Evolutionary conservation across 1,140 invertebrate genomes (phyloP).

Genomic region (Potamilus streckersoni): DNA sequence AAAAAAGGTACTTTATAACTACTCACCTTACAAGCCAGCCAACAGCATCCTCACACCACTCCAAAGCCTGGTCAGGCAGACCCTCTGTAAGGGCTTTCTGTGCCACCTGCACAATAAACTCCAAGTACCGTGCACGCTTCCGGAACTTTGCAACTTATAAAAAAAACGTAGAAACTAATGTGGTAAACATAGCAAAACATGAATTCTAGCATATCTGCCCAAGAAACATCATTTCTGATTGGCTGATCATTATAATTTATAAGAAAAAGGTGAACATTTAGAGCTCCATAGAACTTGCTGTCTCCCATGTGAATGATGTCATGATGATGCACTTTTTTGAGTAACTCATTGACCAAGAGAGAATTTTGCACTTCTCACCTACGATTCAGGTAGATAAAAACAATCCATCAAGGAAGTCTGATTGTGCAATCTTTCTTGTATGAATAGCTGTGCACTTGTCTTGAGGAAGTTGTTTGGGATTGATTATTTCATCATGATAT

Average conservation of each 20-base stretch:
- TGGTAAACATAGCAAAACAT: neutral
- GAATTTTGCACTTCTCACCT: too few relatives aligned
- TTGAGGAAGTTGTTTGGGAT: too few relatives aligned
- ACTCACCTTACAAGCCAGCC: conserved; percentile 60
- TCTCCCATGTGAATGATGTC: too few relatives aligned
- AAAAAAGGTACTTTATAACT: neutral
- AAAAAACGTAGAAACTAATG: conserved; percentile 2
- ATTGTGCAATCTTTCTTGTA: too few relatives aligned
- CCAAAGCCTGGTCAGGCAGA: conserved; percentile 52
- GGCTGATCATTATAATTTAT: neutral
- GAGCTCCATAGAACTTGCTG: too few relatives aligned
- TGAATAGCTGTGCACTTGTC: too few relatives aligned
- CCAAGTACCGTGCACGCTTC: conserved; percentile 58
- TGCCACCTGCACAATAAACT: conserved; percentile 64
- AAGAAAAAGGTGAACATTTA: too few relatives aligned
- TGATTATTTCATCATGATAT: too few relatives aligned
- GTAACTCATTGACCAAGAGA: neutral
- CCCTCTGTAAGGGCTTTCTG: conserved; percentile 67
- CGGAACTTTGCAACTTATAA: conserved; percentile 64
- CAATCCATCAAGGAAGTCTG: too few relatives aligned
- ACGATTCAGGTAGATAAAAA: too few relatives aligned
- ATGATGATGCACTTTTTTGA: neutral
- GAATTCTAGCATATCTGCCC: neutral
- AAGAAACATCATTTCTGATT: neutral
- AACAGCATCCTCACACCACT: conserved; percentile 64